Evolutionary conservation across 1,140 invertebrate genomes (phyloP).

Genomic region (Pseudomyrmex sp.): DNA sequence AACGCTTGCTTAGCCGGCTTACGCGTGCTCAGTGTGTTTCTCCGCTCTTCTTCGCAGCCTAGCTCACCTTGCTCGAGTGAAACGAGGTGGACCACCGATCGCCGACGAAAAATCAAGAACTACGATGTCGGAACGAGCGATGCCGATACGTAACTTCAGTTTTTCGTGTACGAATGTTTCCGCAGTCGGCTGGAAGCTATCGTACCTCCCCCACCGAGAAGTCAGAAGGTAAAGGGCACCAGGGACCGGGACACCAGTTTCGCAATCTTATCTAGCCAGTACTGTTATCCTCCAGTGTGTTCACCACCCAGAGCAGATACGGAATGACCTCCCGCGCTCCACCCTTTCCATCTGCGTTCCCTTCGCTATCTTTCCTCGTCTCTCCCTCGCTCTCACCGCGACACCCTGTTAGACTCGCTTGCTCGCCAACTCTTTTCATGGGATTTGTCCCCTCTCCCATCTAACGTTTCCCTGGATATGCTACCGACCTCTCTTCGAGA

Average conservation of each 20-base stretch:
- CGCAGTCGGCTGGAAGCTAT: constrained; percentile 70
- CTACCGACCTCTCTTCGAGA: constrained; percentile 29
- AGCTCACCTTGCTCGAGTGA: constrained; percentile 11
- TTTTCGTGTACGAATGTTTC: constrained; percentile 75
- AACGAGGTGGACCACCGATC: constrained; percentile 69
- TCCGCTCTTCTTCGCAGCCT: constrained; percentile 22
- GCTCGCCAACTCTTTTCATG: constrained; percentile 13
- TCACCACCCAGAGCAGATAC: constrained; percentile 63
- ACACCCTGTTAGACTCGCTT: background rate
- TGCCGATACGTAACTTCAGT: constrained; percentile 72
- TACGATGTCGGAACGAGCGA: constrained; percentile 64
- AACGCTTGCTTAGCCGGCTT: constrained; percentile 75
- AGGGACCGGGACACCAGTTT: constrained; percentile 78
- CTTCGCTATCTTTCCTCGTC: constrained; percentile 28
- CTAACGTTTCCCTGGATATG: constrained; percentile 14
- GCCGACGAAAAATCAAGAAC: constrained; percentile 77
- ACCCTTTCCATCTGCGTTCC: constrained; percentile 54
- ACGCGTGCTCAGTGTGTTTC: constrained; percentile 55
- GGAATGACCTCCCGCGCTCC: constrained; percentile 37
- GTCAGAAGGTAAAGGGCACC: constrained; percentile 79
- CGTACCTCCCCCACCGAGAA: constrained; percentile 49
- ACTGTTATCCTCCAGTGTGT: constrained; percentile 59
- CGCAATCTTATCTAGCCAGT: constrained; percentile 78
- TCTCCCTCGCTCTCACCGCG: constrained; percentile 6
- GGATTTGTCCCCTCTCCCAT: constrained; percentile 26